A percentile compares a stretch with the other conserved stretches of the same genome.
Conservation (phyloP, 2,113 vertebrate genomes). For the Centropus bengalensis region DNA sequence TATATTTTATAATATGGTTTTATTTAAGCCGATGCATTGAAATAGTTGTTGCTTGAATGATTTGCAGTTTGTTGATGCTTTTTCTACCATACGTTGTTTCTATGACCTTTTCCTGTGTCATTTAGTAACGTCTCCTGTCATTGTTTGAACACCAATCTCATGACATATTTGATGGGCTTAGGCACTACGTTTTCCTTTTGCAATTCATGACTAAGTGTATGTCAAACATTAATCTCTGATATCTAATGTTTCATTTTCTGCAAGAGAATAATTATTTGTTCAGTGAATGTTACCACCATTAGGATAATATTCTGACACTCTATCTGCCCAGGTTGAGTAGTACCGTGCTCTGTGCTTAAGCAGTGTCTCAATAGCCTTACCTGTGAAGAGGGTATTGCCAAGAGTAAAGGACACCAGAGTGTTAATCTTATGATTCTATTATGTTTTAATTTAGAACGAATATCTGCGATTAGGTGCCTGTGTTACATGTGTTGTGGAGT, state of each 20-base stretch:
- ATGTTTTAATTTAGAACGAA: background rate
- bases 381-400: constrained; percentile 1
- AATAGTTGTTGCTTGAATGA: constrained; percentile 49
- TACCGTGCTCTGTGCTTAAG: background rate
- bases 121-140: constrained; percentile 74
- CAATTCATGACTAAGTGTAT: constrained; percentile 35
- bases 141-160: constrained; percentile 68
- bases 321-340: background rate
- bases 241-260: background rate
- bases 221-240: background rate
- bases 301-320: background rate
- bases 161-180: constrained; percentile 65
- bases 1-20: constrained; percentile 16
- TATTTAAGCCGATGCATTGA: background rate
- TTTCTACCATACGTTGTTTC: constrained; percentile 65
- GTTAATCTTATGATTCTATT: background rate
- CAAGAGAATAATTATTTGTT: background rate
- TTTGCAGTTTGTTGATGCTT: constrained; percentile 54
- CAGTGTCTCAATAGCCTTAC: background rate
- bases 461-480: background rate
- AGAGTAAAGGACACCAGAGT: background rate
- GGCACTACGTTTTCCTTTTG: constrained; percentile 71
- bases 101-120: constrained; percentile 69
- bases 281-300: background rate
- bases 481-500: background rate